Percentiles rank a stretch among this genome's conserved stretches.
Conservation (phyloP, 2,888 invertebrate genomes). For the Agrotis exclamationis region DNA sequence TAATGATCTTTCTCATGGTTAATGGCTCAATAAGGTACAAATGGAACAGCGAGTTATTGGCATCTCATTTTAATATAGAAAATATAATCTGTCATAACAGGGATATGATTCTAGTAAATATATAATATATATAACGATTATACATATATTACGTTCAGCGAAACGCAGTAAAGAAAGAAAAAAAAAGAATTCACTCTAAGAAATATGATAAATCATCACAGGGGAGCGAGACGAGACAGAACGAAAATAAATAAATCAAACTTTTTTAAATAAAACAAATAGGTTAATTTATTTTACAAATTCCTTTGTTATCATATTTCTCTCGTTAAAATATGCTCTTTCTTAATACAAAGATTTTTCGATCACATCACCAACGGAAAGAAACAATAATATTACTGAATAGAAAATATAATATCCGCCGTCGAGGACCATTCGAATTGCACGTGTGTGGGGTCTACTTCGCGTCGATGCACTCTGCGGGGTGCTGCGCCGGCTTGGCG, state of each 20-base stretch:
- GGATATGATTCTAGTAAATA: constrained; percentile 83
- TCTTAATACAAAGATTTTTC: constrained; percentile 90
- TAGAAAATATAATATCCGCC: constrained; percentile 80
- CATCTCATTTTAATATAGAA: constrained; percentile 88
- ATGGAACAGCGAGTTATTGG: constrained; percentile 85
- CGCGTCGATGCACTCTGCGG: constrained; percentile 90
- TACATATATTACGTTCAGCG: constrained; percentile 77
- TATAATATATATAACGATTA: constrained; percentile 84
- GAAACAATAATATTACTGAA: constrained; percentile 77
- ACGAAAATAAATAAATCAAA: constrained; percentile 76
- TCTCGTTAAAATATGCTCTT: constrained; percentile 90
- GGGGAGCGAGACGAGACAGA: constrained; percentile 71
- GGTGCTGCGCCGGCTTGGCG: constrained; percentile 80
- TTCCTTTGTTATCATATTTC: constrained; percentile 91
- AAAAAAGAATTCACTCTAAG: constrained; percentile 69
- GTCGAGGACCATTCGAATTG: constrained; percentile 66
- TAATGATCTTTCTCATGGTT: constrained; percentile 82
- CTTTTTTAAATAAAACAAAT: constrained; percentile 89
- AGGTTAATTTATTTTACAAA: constrained; percentile 91
- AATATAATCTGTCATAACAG: constrained; percentile 88
- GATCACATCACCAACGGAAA: constrained; percentile 88
- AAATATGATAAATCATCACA: constrained; percentile 80
- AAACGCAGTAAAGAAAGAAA: constrained; percentile 71
- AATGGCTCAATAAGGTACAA: constrained; percentile 87
- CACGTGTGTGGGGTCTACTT: constrained; percentile 77